Percentiles rank a stretch among this genome's conserved stretches.
Conservation (phyloP, 30 jellyfish, hydroid and myxozoan genomes). For the Aurelia coerulea region DNA sequence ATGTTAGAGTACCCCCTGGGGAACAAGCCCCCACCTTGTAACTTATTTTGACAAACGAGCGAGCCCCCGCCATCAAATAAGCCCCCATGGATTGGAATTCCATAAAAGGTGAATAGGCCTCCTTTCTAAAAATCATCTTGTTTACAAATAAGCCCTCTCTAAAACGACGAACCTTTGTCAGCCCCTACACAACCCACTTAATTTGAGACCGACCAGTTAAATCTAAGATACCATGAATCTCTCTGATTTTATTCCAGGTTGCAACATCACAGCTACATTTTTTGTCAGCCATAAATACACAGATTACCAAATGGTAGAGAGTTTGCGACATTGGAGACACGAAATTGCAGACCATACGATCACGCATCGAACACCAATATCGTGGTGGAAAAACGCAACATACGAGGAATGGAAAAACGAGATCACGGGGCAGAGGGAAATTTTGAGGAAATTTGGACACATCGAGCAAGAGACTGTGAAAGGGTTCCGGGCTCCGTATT, state of each 20-base stretch:
- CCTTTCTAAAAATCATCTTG: too few relatives aligned
- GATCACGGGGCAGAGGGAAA: constrained; percentile 55
- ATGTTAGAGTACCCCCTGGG: too few relatives aligned
- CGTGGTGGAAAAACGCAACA: constrained; percentile 84
- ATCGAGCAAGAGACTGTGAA: constrained; percentile 7
- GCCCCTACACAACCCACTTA: too few relatives aligned
- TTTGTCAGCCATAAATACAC: constrained; percentile 78
- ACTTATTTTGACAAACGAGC: too few relatives aligned
- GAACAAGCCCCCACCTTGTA: too few relatives aligned
- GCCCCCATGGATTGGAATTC: too few relatives aligned
- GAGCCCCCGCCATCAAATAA: too few relatives aligned
- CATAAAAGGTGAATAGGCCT: too few relatives aligned
- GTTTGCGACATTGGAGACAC: constrained; percentile 70
- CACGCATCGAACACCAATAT: constrained; percentile 71
- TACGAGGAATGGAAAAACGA: constrained; percentile 83
- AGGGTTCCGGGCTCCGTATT: constrained; percentile 88
- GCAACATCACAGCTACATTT: constrained; percentile 90
- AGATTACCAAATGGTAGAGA: constrained; percentile 53
- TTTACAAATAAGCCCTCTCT: too few relatives aligned
- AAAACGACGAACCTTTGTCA: too few relatives aligned
- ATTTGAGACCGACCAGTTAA: too few relatives aligned
- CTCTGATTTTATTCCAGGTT: constrained; percentile 19
- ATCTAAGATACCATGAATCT: too few relatives aligned
- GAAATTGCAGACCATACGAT: constrained; percentile 90
- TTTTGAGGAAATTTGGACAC: constrained; percentile 41